Base-by-base conservation (phyloP, 2,113 vertebrate genomes). In the Micronycteris hirsuta region DNA sequence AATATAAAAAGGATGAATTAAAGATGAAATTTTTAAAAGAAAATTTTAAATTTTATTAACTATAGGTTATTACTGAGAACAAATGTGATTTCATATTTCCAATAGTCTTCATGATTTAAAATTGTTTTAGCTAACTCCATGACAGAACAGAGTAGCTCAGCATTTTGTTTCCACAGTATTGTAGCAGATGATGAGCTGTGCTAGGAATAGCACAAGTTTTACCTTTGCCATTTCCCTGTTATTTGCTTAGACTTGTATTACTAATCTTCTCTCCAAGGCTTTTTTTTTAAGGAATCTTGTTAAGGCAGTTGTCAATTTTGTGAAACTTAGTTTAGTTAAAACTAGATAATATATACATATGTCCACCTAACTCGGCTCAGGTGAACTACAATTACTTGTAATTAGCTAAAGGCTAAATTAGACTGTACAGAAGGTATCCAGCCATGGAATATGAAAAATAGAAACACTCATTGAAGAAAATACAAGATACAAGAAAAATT, bases 191-290 rank as follows among this genome's bases (percentile, higher is more conserved):
- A 63, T 82, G 61, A 82, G 36, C 33, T 65, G 20, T 76, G 85
- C 54, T 63, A 65, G 38, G 68, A 91, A 52, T 74, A 84, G 71
- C 28, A 49, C 58, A 71, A 65, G 20, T 41, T 70, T 36, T 36
- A 77, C 58, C 83, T 87, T 91, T 93, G 76, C n/a, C 77, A 49
- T 84, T 78, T 93, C 76, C 63, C n/a, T 77, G 47, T 49, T 73
- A 81, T 63, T 90, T 63, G 7, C 41, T 70, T 73, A 47, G 84
- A 86, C 33, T 82, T 80, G 78, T 13, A 54, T 89, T 74, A 61
- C 31, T 43, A 45, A 68, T 68, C 47, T 90, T 94, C 84, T 90
- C 36, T n/a, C 73, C 85, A 76, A 63, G 68, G 8, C 85, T 74
- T 92, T 3, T 67, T 63, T 77, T 81, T n/a, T 65, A 38, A 56